Evolutionary conservation across 2,797 vertebrate species (phyloP), one percentile per base, ranked within the genome.

Genomic region (Coracias cyanogaster): DNA sequence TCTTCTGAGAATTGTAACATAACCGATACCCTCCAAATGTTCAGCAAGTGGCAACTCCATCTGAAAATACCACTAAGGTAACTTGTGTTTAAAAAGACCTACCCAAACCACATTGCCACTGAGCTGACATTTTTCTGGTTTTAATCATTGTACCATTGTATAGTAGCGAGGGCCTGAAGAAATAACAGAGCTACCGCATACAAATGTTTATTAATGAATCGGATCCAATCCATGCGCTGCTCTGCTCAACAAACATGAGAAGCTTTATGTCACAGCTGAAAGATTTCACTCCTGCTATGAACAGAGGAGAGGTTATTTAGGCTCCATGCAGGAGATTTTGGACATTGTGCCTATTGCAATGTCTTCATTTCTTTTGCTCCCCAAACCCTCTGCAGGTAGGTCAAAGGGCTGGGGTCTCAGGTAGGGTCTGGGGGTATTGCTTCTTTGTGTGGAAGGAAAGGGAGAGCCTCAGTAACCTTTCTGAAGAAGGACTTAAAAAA

Each of bases 1-100:
- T 80, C 95, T 95, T 65, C 66, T 77, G 67, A 92, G 82, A 85
- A 78, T 9, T 82, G 35, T 77, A 86, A 82, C 35, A 31, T 76
- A 93, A 93, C 73, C 80, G 78, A 45, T 87, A 69, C 62, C 46
- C 60, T 73, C 54, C 37, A 67, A 95, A 52, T 35, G 37, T 79
- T 93, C 91, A 80, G 82, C 66, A 61, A 93, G 81, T 29, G 24
- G 71, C 74, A 87, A 26, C 57, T 89, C 62, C 39, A 84, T 55
- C 86, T 48, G 70, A 74, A 92, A 93, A 48, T 3, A 2, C 4
- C 29, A 29, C 33, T 14, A 6, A 57, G 86, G 69, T 41, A 80
- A 77, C 83, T 86, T 43, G 70, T 52, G 51, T 91, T 74, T 81
- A n/a, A 82, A 93, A 93, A 67, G 39, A 77, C 52, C 33, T 81